A percentile compares a stretch with the other conserved stretches of the same genome.
phyloP scores from a whole-genome alignment of 2,797 vertebrate species.

The Crax fasciolata region DNA sequence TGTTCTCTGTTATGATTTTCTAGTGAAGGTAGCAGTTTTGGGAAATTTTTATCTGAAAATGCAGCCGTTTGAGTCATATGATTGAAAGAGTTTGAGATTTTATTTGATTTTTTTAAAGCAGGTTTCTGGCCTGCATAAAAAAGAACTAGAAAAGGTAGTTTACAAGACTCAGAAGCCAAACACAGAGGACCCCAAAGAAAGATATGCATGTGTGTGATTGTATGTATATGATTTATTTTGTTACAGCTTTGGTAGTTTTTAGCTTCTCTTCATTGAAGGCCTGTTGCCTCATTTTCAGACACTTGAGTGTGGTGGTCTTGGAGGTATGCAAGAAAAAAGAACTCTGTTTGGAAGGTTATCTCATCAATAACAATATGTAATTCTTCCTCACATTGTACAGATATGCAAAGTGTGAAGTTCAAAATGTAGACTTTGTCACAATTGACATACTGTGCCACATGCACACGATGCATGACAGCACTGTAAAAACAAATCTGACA shows the following conservation, averaged over 20 bases:
- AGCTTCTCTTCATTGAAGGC: not conserved
- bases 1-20: not conserved
- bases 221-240: not conserved
- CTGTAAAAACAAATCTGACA: not conserved
- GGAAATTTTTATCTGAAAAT: not conserved
- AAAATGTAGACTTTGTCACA: not conserved
- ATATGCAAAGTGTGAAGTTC: not conserved
- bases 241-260: not conserved
- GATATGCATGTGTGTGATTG: rapidly evolving
- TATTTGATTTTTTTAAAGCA: not conserved
- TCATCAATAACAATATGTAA: not conserved
- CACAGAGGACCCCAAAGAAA: not conserved
- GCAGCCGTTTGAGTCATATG: not conserved
- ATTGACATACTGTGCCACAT: no score
- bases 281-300: not conserved
- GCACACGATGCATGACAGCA: not conserved
- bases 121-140: not conserved
- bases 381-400: not conserved
- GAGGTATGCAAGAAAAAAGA: not conserved
- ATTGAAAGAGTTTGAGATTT: not conserved
- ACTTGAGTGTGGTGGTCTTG: not conserved
- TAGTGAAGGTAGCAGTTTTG: not conserved
- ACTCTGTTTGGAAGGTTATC: not conserved
- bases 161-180: not conserved
- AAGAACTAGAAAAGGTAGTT: not conserved